Percentiles rank a stretch among this genome's conserved stretches.
These are phyloP conservation scores for Idaea straminata DNA, from an alignment of 2,888 invertebrate species.

Conservation along the genomic window DNA sequence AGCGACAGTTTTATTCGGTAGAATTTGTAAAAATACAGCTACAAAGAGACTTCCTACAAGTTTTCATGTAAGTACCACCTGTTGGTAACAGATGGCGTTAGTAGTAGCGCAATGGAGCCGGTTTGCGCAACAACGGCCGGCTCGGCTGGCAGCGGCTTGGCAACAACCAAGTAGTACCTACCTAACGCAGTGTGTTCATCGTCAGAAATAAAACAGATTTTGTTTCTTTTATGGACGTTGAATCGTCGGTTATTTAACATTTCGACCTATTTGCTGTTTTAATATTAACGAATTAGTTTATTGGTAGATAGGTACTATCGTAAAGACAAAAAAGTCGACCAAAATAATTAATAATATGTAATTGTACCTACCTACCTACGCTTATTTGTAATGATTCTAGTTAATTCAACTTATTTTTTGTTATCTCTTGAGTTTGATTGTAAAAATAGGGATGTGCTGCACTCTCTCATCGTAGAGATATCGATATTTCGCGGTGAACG, in stretches of 20 bases:
- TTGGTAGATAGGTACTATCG: no score
- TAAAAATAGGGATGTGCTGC: constrained; percentile 35
- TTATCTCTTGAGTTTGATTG: no score
- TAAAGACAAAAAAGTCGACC: no score
- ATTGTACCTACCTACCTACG: no score
- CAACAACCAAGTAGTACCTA: constrained; percentile 33
- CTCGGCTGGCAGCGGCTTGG: constrained; percentile 25
- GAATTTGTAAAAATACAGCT: constrained; percentile 24
- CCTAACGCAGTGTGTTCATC: constrained; percentile 17
- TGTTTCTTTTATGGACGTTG: constrained; percentile 26
- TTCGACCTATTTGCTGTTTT: no score
- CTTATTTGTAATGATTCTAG: no score
- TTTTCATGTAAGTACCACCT: constrained; percentile 25
- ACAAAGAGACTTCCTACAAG: constrained; percentile 13
- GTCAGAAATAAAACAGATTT: constrained; percentile 15
- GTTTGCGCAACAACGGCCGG: constrained; percentile 8
- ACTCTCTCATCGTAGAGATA: constrained; percentile 23
- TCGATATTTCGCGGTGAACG: constrained; percentile 20
- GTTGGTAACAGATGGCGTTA: constrained; percentile 47
- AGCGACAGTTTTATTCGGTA: constrained; percentile 20
- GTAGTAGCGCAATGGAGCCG: constrained; percentile 13
- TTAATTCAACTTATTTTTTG: no score
- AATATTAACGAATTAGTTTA: neutral
- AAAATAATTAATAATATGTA: no score
- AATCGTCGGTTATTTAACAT: constrained; percentile 8